Evolutionary conservation across 2,888 invertebrate genomes (phyloP), one percentile per base, ranked within the genome.

Genomic region (Willowsia nigromaculata): DNA sequence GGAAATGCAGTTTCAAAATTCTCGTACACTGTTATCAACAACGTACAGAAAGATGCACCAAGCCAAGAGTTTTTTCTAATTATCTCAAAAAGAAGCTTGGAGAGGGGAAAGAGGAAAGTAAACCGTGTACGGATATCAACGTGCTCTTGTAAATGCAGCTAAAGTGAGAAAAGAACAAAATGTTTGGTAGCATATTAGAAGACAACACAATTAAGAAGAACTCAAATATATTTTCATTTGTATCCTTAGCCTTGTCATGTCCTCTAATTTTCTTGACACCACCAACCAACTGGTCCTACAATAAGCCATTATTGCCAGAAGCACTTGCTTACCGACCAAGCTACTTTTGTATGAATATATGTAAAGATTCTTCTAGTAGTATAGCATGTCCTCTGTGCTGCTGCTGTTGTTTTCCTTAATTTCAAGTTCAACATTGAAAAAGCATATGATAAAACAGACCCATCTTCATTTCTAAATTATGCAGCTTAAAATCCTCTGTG

Each of bases 191-290:
- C 37, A 68, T 40, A 22, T 22, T n/a, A 18, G n/a, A n/a, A n/a
- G 1, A 25, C 56, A 11, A 22, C 18, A 56, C 22, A 25, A 56
- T 43, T 74, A 43, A 22, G 68, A 18, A 47, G 43, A 74, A 74
- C 43, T 74, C 25, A 1, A 40, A 74, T 40, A 74, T 56, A 56
- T 56, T 56, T 56, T 56, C 56, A 56, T 56, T 56, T 56, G 56
- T 25, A 22, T 56, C 56, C 56, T 56, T 56, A 33, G 15, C 40
- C 56, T 27, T 59, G 59, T 56, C 56, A 13, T 25, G 22, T 18
- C 22, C 53, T 56, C 56, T 56, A 56, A 56, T 56, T 56, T 13
- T 68, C 37, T 40, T 68, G 40, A 18, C 68, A 59, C 59, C 59
- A 59, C 25, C 59, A 59, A 13, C 59, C 56, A 25, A 18, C 15